Base-by-base conservation (phyloP, 2,888 invertebrate genomes). In the Drosophila birchii region DNA sequence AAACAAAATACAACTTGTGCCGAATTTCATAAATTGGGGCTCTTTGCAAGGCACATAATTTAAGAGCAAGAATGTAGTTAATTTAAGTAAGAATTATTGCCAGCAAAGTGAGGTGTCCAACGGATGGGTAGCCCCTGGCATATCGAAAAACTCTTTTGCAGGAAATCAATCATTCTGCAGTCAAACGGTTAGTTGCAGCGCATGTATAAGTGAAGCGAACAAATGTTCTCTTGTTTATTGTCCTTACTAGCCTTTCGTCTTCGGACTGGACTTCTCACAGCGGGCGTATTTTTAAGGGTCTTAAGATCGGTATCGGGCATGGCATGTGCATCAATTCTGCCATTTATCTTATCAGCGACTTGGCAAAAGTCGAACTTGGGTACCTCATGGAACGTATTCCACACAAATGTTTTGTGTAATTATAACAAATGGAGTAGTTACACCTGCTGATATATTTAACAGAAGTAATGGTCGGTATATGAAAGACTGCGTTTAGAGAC, bases 281-380 rank as follows among this genome's bases (percentile, higher is more conserved):
- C 83, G 79, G 83, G 83, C 59, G 29, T 64, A 38, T 26, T 39
- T 14, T 39, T 16, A 23, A 44, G 69, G 57, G 78, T 41, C 59
- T 39, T 14, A 16, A 58, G 78, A 82, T 76, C 74, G 47, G 47
- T 80, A 81, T 80, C 75, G 45, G 23, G 11, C 43, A 59, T 58
- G 79, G 70, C 78, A 78, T 79, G 73, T 76, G 71, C 70, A 79
- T 34, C 69, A 51, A 66, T 78, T 67, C 75, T 84, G 84, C 86
- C 74, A 81, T 86, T 84, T 84, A 84, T 84, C 84, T 84, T 78
- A 86, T 84, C 84, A 86, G 67, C 63, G 67, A 78, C 74, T 83
- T 81, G 81, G 60, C 81, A 83, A 84, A 83, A 73, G 71, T 76
- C 71, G 71, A 20, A 34, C 34, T 60, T 38, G 32, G 63, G 54